phyloP scores from a whole-genome alignment of 2,797 vertebrate species.

The Chelidonichthys spinosus region DNA sequence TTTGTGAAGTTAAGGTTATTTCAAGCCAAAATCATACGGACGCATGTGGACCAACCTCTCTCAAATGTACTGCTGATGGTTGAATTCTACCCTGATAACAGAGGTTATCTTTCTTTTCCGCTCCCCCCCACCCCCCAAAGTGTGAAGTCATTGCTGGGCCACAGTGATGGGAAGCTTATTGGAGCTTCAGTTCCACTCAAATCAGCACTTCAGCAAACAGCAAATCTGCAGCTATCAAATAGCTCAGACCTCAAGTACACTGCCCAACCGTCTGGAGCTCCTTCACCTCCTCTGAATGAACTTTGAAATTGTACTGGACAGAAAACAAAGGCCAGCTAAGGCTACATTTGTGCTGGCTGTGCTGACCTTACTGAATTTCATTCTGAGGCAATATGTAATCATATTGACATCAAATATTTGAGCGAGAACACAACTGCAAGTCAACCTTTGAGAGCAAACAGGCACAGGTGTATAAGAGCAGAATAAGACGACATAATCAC shows the following conservation, averaged over 20 bases:
- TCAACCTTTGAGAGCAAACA: not conserved
- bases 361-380: constrained; percentile 39
- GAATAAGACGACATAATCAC: not conserved
- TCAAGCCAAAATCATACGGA: not conserved
- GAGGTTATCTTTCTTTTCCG: constrained; percentile 49
- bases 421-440: not conserved
- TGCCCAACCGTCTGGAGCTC: constrained; percentile 52
- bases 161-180: constrained; percentile 62
- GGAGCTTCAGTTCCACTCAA: constrained; percentile 59
- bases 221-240: constrained; percentile 71
- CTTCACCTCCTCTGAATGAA: constrained; percentile 62
- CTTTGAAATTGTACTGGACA: constrained; percentile 70
- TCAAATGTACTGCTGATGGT: constrained; percentile 23
- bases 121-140: constrained; percentile 50
- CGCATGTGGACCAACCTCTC: not conserved
- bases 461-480: not conserved
- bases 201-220: constrained; percentile 71
- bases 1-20: not conserved
- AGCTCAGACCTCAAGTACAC: constrained; percentile 49
- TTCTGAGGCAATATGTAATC: constrained; percentile 29
- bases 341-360: constrained; percentile 26
- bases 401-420: not conserved
- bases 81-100: constrained; percentile 44
- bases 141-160: constrained; percentile 63
- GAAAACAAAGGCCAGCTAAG: constrained; percentile 52